Evolutionary conservation across 2,888 invertebrate species (phyloP), one percentile per base, ranked within the genome.

Genomic region (Calameuta pallipes): DNA sequence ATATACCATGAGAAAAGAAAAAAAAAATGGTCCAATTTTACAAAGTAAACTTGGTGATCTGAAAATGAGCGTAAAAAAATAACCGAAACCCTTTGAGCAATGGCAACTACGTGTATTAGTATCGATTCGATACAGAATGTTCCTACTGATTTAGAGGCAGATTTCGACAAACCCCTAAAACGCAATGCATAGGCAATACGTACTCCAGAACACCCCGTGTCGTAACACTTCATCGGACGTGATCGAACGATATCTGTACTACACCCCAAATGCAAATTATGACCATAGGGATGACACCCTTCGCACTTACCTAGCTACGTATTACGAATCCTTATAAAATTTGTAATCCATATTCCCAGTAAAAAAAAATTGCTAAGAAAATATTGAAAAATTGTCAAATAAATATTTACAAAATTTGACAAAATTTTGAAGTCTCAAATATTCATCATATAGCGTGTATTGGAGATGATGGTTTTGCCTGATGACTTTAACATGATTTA

Each of bases 81-180:
- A 37, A n/a, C 34, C 30, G n/a, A 35, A 73, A 70, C 77, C 81
- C 79, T 81, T 79, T 74, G 76, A 41, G 73, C 35, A 69, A 76
- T 76, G 23, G 56, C 56, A 56, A 56, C 56, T 56, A 56, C 56
- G 9, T 56, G 35, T 79, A 75, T 78, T 75, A 75, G 73, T 73
- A 69, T 69, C 79, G 77, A 84, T 85, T 84, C 81, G 85, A 80
- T 77, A 83, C 86, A 86, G 85, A 83, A 84, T 86, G 86, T 82
- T 78, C 73, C 70, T 76, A 76, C 73, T 9, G 56, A 56, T 56
- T 56, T 56, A 56, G 23, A 56, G 56, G 9, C 41, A 75, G 75
- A 69, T 78, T 75, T 71, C 11, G 68, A 41, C 70, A 75, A 78
- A 71, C 75, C 78, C 75, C 75, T 33, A 75, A 71, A 71, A 75